These are phyloP conservation scores for Odontesthes bonariensis DNA, from an alignment of 2,113 vertebrate species.

Conservation along the genomic window DNA sequence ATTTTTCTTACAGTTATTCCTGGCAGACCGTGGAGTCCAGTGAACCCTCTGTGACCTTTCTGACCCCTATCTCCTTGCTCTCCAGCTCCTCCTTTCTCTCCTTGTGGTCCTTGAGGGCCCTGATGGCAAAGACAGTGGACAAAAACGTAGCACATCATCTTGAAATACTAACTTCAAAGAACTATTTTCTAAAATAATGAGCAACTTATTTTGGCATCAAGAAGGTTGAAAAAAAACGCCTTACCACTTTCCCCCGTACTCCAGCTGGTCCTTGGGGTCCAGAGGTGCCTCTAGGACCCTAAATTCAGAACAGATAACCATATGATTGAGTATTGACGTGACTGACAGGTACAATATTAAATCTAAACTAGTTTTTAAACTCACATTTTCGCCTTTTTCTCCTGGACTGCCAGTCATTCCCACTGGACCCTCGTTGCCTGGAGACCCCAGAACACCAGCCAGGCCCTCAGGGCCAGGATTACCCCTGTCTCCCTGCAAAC, in stretches of 20 bases:
- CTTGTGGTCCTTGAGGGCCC: slow-evolving; percentile 98
- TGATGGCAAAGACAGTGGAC: slow-evolving; percentile 47
- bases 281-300: slow-evolving; percentile 90
- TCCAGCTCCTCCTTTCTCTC: slow-evolving; percentile 93
- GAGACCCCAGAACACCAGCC: slow-evolving; percentile 86
- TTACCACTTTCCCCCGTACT: slow-evolving; percentile 90
- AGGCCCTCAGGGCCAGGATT: slow-evolving; percentile 91
- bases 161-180: neutral
- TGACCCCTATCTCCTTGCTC: slow-evolving; percentile 93
- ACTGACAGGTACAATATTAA: neutral
- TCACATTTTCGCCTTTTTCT: slow-evolving; percentile 89
- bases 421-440: slow-evolving; percentile 91
- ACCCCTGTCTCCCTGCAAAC: slow-evolving; percentile 91
- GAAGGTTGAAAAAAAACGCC: neutral
- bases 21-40: slow-evolving; percentile 94
- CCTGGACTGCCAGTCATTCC: slow-evolving; percentile 91
- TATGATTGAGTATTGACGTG: neutral
- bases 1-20: slow-evolving; percentile 89
- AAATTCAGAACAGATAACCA: slow-evolving; percentile 22
- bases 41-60: slow-evolving; percentile 97
- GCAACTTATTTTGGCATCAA: neutral
- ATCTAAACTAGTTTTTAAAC: slow-evolving; percentile 33
- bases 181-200: neutral
- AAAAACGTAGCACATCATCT: neutral
- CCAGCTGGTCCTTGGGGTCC: slow-evolving; percentile 85